Evolutionary conservation across 1,140 invertebrate species (phyloP).

Genomic region (Platyscapa corneri): DNA sequence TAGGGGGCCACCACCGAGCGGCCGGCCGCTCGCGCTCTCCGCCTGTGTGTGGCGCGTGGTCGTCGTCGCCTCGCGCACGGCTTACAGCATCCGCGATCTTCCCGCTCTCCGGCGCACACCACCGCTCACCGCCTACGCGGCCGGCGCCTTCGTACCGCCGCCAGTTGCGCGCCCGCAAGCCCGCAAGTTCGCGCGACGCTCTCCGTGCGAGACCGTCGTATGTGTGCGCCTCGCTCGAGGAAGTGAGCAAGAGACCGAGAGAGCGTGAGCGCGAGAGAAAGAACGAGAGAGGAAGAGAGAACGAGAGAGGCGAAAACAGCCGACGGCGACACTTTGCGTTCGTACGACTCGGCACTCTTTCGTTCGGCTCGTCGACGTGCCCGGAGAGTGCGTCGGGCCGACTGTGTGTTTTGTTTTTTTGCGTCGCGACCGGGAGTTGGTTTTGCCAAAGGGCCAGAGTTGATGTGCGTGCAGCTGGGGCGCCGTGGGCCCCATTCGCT

Average conservation of each 20-base stretch:
- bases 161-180: conserved; percentile 74
- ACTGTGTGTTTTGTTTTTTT: not conserved
- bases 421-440: not conserved
- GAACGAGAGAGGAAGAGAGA: not conserved
- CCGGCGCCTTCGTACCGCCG: conserved; percentile 65
- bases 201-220: conserved; percentile 14
- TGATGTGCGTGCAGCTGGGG: conserved; percentile 9
- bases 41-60: conserved; percentile 56
- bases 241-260: not conserved
- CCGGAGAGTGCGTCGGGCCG: not conserved
- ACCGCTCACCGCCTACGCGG: conserved; percentile 70
- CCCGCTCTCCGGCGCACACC: conserved; percentile 51
- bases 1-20: conserved; percentile 35
- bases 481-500: not conserved
- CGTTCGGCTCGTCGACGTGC: too few species aligned
- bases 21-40: conserved; percentile 56
- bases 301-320: not conserved
- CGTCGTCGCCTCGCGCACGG: conserved; percentile 16
- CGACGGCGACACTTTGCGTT: not conserved
- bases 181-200: conserved; percentile 74
- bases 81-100: conserved; percentile 72
- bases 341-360: too few species aligned
- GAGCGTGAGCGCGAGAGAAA: not conserved
- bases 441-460: not conserved
- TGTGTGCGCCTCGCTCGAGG: not conserved